Evolutionary conservation across 2,888 invertebrate genomes (phyloP).

Genomic region (Orthonevra nobilis): DNA sequence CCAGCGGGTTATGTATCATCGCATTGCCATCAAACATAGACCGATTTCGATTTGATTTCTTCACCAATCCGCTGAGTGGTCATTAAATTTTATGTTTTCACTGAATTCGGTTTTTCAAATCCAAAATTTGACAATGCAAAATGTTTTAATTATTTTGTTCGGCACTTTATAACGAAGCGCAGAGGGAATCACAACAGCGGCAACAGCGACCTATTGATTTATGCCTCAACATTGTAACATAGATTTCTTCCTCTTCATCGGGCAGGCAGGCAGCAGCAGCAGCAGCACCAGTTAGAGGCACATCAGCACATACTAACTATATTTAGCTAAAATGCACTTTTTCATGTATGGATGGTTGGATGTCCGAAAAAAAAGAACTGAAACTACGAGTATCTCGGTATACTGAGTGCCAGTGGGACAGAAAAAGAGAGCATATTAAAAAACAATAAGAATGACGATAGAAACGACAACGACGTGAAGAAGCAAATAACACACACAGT

Average conservation of each 20-base stretch:
- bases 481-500: slow-evolving; percentile 48
- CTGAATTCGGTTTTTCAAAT: slow-evolving; percentile 2
- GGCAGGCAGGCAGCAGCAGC: slow-evolving; percentile 38
- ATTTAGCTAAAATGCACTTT: slow-evolving; percentile 69
- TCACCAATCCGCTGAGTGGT: slow-evolving; percentile 36
- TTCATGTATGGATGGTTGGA: no score
- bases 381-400: slow-evolving; percentile 25
- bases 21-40: slow-evolving; percentile 43
- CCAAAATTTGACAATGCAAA: slow-evolving; percentile 4
- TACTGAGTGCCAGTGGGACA: slow-evolving; percentile 59
- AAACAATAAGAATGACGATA: slow-evolving; percentile 59
- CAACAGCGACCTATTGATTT: slow-evolving; percentile 65
- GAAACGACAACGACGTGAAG: slow-evolving; percentile 54
- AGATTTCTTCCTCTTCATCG: slow-evolving; percentile 62
- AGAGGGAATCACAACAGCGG: slow-evolving; percentile 15
- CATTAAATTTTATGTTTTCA: slow-evolving; percentile 57
- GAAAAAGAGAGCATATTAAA: slow-evolving; percentile 55
- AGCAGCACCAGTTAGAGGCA: slow-evolving; percentile 46
- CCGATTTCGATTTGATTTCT: slow-evolving; percentile 45
- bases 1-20: slow-evolving; percentile 55
- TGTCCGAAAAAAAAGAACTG: slow-evolving; percentile 25
- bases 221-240: slow-evolving; percentile 66
- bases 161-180: slow-evolving; percentile 43
- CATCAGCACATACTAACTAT: slow-evolving; percentile 59
- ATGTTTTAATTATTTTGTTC: slow-evolving; percentile 11